Evolutionary conservation across 2,797 vertebrate genomes (phyloP), one percentile per base, ranked within the genome.

Genomic region (Jordanella pulchra): DNA sequence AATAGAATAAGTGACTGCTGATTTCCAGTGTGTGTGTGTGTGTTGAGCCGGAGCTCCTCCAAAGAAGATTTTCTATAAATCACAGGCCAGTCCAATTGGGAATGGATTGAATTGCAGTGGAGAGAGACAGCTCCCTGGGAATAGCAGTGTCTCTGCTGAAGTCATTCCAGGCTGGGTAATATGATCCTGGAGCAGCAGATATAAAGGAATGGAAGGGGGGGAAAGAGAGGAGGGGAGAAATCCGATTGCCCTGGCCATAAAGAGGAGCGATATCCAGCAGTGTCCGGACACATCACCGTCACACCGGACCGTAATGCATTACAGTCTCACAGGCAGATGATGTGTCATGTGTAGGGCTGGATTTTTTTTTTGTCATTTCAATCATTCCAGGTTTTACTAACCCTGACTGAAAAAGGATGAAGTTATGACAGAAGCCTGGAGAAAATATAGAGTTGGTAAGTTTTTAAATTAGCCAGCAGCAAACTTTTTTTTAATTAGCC

Each of bases 111-210:
- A 94, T 95, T 95, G 93, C 94, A 92, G 89, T 6, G 60, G 87
- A 72, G 84, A 91, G 90, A 84, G 88, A 89, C 80, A 78, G 91
- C 90, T 93, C 93, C 91, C 90, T 93, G 93, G 92, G 93, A 94
- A 95, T 92, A 92, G 91, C 88, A 89, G 86, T 88, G 89, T 92
- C 91, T 93, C 92, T 91, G 92, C 86, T 93, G 92, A 94, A 94
- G 93, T 94, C 92, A 94, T 95, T 95, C 93, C 92, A 93, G 92
- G 91, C 91, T 84, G 87, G 89, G 93, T 93, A 95, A 94, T 95
- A 89, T 90, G 91, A 95, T 94, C 92, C 84, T 75, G 84, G 77
- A 86, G 89, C 78, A 86, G 81, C 83, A 90, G 88, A 86, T 91
- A 91, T 91, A 90, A 91, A 89, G 83, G 71, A 81, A 89, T 72